Evolutionary conservation across 2,797 vertebrate species (phyloP).

Genomic region (Geotria australis): DNA sequence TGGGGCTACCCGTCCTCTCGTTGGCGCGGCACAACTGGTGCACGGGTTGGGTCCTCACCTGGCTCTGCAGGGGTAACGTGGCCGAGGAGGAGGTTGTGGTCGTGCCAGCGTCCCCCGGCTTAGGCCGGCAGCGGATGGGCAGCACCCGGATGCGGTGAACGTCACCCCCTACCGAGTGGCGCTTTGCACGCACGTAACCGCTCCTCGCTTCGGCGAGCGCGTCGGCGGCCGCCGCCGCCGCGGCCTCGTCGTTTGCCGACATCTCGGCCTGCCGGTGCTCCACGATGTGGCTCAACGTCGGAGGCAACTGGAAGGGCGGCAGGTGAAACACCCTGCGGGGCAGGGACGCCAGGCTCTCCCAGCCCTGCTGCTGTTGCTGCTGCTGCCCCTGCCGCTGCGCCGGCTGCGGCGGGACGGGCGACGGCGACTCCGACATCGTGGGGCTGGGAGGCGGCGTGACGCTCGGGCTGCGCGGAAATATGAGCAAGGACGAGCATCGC

Average conservation of each 20-base stretch:
- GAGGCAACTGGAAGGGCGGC: background rate
- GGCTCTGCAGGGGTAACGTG: too few relatives aligned
- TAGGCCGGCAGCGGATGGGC: background rate
- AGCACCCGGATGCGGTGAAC: background rate
- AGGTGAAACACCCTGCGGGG: background rate
- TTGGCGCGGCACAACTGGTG: too few relatives aligned
- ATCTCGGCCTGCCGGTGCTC: background rate
- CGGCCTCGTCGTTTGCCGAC: background rate
- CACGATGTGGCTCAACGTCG: background rate
- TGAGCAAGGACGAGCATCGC: constrained; percentile 72
- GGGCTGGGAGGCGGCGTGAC: constrained; percentile 51
- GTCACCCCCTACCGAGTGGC: background rate
- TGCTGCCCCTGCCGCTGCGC: background rate
- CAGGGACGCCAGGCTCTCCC: too few relatives aligned
- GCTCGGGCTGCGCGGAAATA: constrained; percentile 60
- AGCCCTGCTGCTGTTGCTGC: too few relatives aligned
- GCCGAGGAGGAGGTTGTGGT: too few relatives aligned
- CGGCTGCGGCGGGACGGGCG: background rate
- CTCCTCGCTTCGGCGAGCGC: too few relatives aligned
- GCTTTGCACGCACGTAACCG: too few relatives aligned
- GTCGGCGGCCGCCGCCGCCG: background rate
- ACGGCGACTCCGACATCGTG: constrained; percentile 13
- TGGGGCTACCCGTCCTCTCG: too few relatives aligned
- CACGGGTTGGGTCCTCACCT: too few relatives aligned
- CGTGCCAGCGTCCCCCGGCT: too few relatives aligned